Base-by-base conservation (phyloP, 2,797 vertebrate species). In the Oreortyx pictus region DNA sequence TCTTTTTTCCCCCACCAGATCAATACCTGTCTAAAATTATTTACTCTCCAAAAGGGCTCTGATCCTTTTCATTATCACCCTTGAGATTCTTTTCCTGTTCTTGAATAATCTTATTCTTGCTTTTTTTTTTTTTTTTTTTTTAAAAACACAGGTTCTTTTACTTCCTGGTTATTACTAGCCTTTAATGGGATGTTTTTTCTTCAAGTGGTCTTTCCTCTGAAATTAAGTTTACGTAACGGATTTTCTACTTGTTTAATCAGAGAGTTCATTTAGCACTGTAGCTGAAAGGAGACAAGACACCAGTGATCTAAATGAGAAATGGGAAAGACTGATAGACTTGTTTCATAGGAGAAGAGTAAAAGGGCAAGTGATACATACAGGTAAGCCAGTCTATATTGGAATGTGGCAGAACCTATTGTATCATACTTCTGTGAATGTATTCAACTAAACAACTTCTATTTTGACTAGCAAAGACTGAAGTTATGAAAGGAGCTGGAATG, bases 21-120 rank as follows among this genome's bases (percentile, higher is more conserved):
- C 95, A 95, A 96, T 97, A 96, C 22, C 74, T 89, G 93, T 95
- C 94, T 94, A 71, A 94, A 96, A 90, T 89, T 94, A 95, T 96
- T 94, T 97, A 94, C 88, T 94, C 90, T 94, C 90, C 79, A 81
- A 94, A 93, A 89, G 62, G 86, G 46, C 86, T 89, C 71, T 72
- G 68, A 93, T 95, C 79, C 65, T 93, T 93, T 78, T 68, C 94
- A 92, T 95, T 89, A 80, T 92, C 92, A 87, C 77, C 72, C 71
- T 50, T 95, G 88, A 96, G 95, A 90, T 92, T 95, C 87, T 94
- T 74, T 93, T 86, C 87, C 88, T 90, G 29, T 82, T 95, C 82
- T 89, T 74, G 73, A 82, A 41, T 14, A 41, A 14, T 41, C 39
- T 41, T 14, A 41, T 41, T 41, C 39, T 41, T 13, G 4, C 11